Evolutionary conservation across 2,888 invertebrate genomes (phyloP).

Genomic region (Proisotoma minuta): DNA sequence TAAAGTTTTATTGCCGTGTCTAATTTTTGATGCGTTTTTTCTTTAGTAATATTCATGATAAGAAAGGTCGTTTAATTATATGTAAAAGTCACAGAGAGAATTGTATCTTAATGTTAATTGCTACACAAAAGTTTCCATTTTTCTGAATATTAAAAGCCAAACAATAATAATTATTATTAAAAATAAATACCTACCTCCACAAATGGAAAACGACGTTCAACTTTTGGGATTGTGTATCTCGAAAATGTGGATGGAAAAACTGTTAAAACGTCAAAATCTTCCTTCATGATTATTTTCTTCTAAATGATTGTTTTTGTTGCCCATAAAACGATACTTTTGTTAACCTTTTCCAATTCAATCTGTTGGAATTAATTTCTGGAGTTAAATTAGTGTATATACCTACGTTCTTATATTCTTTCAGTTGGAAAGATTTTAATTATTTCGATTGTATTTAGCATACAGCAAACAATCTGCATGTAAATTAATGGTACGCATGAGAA

Average conservation of each 20-base stretch:
- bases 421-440: no score
- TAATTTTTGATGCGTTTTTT: neutral
- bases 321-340: neutral
- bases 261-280: neutral
- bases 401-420: no score
- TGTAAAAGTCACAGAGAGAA: no score
- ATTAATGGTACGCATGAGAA: no score
- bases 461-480: no score
- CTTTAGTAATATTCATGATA: no score
- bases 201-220: slow-evolving; percentile 21
- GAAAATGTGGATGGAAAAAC: slow-evolving; percentile 16
- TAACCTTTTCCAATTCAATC: neutral
- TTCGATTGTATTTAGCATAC: no score
- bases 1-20: neutral
- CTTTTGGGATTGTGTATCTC: slow-evolving; percentile 17
- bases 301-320: neutral
- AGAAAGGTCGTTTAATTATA: no score
- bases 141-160: neutral
- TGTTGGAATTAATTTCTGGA: neutral
- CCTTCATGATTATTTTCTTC: neutral
- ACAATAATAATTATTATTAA: neutral
- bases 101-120: neutral
- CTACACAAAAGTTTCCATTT: neutral
- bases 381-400: no score
- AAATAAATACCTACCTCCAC: slow-evolving; percentile 22